phyloP scores from a whole-genome alignment of 2,888 invertebrate genomes.

The Coelinius sp. region DNA sequence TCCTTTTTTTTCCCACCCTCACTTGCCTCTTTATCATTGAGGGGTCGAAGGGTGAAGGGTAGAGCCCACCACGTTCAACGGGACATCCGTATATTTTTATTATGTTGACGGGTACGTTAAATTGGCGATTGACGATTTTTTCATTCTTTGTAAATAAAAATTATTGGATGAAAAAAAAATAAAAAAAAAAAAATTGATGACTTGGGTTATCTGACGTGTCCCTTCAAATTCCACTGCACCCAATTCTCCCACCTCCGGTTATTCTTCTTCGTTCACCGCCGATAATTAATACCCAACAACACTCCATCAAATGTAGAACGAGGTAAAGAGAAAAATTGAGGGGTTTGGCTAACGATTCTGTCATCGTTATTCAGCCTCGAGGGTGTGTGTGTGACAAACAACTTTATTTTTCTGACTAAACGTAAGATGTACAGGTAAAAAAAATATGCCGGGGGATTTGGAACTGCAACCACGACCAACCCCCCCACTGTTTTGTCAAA shows the following conservation, averaged over 20 bases:
- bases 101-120: conserved; percentile 67
- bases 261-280: too few relatives aligned
- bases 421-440: background rate
- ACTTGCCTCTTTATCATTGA: conserved; percentile 24
- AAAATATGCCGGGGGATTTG: conserved; percentile 62
- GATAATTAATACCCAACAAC: background rate
- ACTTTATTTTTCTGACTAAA: background rate
- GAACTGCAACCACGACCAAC: conserved; percentile 52
- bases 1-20: conserved; percentile 32
- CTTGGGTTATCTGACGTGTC: background rate
- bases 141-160: too few relatives aligned
- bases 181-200: too few relatives aligned
- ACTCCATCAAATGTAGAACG: background rate
- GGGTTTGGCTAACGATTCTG: background rate
- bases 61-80: conserved; percentile 51
- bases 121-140: conserved; percentile 62
- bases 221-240: conserved; percentile 19
- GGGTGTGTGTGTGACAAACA: background rate
- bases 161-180: too few relatives aligned
- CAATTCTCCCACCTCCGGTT: background rate
- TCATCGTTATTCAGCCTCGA: background rate
- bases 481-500: conserved; percentile 64
- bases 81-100: conserved; percentile 67
- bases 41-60: conserved; percentile 9
- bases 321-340: background rate